phyloP scores from a whole-genome alignment of 2,113 vertebrate species.

The Sorex fumeus region DNA sequence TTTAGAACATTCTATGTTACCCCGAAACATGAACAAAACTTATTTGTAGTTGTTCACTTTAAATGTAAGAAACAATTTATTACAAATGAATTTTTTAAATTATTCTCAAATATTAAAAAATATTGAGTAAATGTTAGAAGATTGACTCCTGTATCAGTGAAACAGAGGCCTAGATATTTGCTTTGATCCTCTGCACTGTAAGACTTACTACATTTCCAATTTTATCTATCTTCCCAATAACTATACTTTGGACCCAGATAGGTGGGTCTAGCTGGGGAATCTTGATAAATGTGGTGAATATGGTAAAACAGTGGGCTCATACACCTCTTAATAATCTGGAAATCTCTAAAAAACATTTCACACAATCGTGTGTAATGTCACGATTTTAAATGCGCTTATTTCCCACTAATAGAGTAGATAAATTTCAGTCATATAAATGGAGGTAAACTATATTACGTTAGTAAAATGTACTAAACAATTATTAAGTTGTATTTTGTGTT shows the following conservation, averaged over 20 bases:
- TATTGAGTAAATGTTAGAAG: background rate
- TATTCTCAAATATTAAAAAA: conserved; percentile 21
- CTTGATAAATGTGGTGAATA: background rate
- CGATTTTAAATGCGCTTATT: background rate
- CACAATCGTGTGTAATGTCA: background rate
- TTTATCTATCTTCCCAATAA: background rate
- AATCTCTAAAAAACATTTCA: background rate
- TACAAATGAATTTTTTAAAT: background rate
- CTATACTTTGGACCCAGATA: background rate
- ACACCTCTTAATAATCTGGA: background rate
- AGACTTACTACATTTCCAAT: background rate
- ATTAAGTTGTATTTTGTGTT: conserved; percentile 16
- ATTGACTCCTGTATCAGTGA: background rate
- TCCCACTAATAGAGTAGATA: background rate
- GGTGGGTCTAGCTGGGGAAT: background rate
- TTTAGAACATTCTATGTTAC: background rate
- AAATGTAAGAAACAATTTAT: background rate
- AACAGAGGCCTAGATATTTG: background rate
- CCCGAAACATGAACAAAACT: background rate
- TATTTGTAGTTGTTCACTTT: conserved; percentile 18
- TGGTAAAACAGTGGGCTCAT: background rate
- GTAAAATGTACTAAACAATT: background rate
- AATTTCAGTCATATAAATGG: background rate
- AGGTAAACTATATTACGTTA: background rate
- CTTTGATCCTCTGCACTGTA: background rate